phyloP scores from a whole-genome alignment of 2,888 invertebrate genomes.

The Thymelicus acteon region DNA sequence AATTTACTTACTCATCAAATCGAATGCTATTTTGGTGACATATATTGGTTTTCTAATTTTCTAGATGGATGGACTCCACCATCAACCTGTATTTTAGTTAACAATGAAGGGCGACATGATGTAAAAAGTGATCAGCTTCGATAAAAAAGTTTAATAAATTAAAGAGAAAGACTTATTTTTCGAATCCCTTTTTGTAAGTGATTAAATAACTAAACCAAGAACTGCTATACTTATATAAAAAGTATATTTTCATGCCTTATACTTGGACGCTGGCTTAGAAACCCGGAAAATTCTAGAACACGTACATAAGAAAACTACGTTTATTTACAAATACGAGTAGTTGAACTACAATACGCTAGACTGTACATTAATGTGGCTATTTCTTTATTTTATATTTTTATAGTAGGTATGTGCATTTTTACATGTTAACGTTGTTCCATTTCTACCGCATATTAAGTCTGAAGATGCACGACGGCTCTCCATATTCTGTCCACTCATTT shows the following conservation, averaged over 20 bases:
- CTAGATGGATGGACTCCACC: too few relatives aligned
- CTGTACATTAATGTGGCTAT: conserved; percentile 46
- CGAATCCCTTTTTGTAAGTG: too few relatives aligned
- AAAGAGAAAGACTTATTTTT: too few relatives aligned
- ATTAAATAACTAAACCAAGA: too few relatives aligned
- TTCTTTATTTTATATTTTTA: conserved; percentile 27
- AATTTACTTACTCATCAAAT: too few relatives aligned
- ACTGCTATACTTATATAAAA: too few relatives aligned
- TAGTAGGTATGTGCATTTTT: conserved; percentile 34
- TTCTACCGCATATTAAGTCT: conserved; percentile 7
- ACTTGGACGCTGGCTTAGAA: conserved; percentile 5
- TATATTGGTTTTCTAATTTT: too few relatives aligned
- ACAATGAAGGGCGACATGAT: too few relatives aligned
- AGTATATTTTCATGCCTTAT: conserved; percentile 14
- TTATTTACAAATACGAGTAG: conserved; percentile 52
- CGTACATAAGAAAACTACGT: conserved; percentile 55
- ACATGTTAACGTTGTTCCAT: conserved; percentile 11
- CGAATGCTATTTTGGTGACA: too few relatives aligned
- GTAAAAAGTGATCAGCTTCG: too few relatives aligned
- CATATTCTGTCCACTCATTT: neutral
- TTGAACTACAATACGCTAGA: conserved; percentile 37
- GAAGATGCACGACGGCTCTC: neutral
- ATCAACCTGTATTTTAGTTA: too few relatives aligned
- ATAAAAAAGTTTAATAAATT: too few relatives aligned
- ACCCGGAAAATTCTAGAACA: conserved; percentile 40